A percentile compares a stretch with the other conserved stretches of the same genome.
Evolutionary conservation across 1,140 invertebrate genomes (phyloP).

Genomic region (Camponotus floridanus): DNA sequence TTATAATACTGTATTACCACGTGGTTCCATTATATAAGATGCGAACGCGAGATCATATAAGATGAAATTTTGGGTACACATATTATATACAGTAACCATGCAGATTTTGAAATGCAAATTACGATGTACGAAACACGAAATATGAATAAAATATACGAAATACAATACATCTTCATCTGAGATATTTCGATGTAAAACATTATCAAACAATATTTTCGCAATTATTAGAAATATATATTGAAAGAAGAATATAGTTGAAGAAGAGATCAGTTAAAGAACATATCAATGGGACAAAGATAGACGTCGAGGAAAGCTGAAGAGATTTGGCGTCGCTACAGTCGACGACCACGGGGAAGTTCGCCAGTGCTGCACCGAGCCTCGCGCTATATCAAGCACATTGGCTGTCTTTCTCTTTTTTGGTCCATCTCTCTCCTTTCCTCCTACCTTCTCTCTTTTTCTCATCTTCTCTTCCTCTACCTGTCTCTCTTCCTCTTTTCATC

Average conservation of each 20-base stretch:
- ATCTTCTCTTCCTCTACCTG: conserved; percentile 6
- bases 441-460: conserved; percentile 9
- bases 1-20: not conserved
- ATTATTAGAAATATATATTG: not conserved
- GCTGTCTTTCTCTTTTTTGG: conserved; percentile 61
- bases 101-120: conserved; percentile 47
- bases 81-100: not conserved
- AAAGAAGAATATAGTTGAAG: not conserved
- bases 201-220: not conserved
- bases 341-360: conserved; percentile 69
- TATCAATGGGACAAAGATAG: conserved; percentile 65
- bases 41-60: conserved; percentile 6
- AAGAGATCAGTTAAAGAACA: not conserved
- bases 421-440: conserved; percentile 49
- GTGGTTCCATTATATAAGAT: conserved; percentile 11
- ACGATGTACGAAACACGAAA: not conserved
- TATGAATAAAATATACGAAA: too few relatives aligned
- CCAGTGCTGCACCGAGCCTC: conserved; percentile 77
- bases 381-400: conserved; percentile 80
- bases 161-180: not conserved
- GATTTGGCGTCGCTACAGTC: conserved; percentile 73
- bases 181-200: not conserved
- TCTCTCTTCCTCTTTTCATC: conserved; percentile 30
- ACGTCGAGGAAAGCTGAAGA: conserved; percentile 62
- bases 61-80: conserved; percentile 12